phyloP scores from a whole-genome alignment of 2,888 invertebrate genomes.

The Drosophila pullipes region DNA sequence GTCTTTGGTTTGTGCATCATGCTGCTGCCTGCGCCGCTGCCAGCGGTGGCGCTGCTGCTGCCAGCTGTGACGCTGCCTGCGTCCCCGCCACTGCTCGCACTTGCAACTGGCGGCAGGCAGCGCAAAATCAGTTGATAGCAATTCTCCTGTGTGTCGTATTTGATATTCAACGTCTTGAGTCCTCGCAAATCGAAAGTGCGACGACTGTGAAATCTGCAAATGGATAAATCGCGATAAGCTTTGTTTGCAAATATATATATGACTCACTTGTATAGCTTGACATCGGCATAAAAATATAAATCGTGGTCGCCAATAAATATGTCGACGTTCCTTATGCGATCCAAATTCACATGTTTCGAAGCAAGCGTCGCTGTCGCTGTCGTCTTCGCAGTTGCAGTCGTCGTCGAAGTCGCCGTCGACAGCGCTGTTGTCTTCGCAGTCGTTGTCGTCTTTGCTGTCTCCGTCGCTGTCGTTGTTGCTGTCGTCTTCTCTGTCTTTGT shows the following conservation, averaged over 20 bases:
- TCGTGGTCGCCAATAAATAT: slow-evolving; percentile 81
- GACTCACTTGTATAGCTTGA: slow-evolving; percentile 75
- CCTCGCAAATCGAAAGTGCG: slow-evolving; percentile 80
- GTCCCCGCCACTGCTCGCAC: slow-evolving; percentile 26
- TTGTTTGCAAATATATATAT: not conserved
- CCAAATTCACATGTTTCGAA: slow-evolving; percentile 65
- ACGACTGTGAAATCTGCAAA: slow-evolving; percentile 75
- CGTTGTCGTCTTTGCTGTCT: slow-evolving; percentile 5
- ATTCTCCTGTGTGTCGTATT: slow-evolving; percentile 67
- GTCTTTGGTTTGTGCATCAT: slow-evolving; percentile 65
- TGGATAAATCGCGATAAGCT: slow-evolving; percentile 10
- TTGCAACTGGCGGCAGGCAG: slow-evolving; percentile 68
- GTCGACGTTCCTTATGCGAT: slow-evolving; percentile 82
- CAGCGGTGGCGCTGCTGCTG: slow-evolving; percentile 19
- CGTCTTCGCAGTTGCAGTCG: not conserved
- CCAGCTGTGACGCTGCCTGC: slow-evolving; percentile 38
- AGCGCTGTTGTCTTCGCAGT: slow-evolving; percentile 25
- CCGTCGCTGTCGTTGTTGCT: not conserved
- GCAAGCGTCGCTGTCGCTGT: slow-evolving; percentile 9
- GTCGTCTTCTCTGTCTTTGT: slow-evolving; percentile 1
- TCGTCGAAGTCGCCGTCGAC: not conserved
- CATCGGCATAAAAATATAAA: slow-evolving; percentile 81
- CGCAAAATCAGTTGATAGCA: slow-evolving; percentile 76
- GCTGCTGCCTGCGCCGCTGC: slow-evolving; percentile 26
- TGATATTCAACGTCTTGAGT: slow-evolving; percentile 77